Evolutionary conservation across 2,113 vertebrate genomes (phyloP), one percentile per base, ranked within the genome.

Genomic region (Cathartes aura): DNA sequence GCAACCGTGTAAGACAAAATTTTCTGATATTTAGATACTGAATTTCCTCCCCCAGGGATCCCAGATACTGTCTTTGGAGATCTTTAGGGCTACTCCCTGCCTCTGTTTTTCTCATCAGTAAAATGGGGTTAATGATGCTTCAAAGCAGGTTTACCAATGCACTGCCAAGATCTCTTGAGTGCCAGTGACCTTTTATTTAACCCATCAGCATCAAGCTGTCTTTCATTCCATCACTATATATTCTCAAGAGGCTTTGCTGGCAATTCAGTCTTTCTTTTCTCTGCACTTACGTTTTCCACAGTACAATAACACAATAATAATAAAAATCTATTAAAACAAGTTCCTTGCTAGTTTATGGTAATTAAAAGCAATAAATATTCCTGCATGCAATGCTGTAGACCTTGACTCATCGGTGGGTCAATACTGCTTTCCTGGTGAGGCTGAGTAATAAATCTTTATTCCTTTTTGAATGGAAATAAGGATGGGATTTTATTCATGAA

Each of bases 341-440:
- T 97, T 98, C 94, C 95, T 97, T 93, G 95, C 94, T 97, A 97
- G 90, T 98, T 98, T 98, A 98, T 98, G 98, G 96, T 98, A 98
- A 98, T 98, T 98, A 98, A 98, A 98, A 98, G 95, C 96, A 97
- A 98, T 98, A 98, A 98, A 98, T 98, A 98, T 97, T 98, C 96
- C 96, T 92, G 38, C 82, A 86, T 88, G 97, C 96, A 95, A 88
- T 92, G 91, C 96, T 92, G 79, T 82, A 98, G 97, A 96, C 96
- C 97, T 98, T 97, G 96, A 97, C 95, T 97, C 97, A 95, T 94
- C 40, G 15, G 88, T 91, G 95, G 98, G 98, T 98, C 98, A 98
- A 98, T 98, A 98, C 96, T 79, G 83, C 94, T 97, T 97, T 97
- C 97, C 94, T 96, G 95, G 96, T 60, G 89, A 98, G 95, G 93